phyloP scores from a whole-genome alignment of 2,888 invertebrate genomes.

The Nephrocerus scutellatus region DNA sequence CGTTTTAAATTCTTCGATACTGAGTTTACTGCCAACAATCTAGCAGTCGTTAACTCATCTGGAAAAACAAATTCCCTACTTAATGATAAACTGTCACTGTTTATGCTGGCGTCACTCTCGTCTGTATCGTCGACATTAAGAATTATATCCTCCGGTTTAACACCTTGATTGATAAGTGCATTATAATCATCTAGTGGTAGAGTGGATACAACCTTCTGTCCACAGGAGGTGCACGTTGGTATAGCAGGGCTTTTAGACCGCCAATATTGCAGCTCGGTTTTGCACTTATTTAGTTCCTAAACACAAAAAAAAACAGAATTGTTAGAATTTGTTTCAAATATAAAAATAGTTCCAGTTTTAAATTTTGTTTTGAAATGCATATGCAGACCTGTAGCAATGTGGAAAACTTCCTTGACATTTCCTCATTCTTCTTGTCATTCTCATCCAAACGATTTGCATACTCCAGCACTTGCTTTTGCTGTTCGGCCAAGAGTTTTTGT shows the following conservation, averaged over 20 bases:
- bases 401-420: slow-evolving; percentile 81
- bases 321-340: not conserved
- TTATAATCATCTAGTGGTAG: slow-evolving; percentile 56
- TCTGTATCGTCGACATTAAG: slow-evolving; percentile 38
- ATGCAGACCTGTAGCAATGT: slow-evolving; percentile 71
- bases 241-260: slow-evolving; percentile 78
- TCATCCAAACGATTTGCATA: slow-evolving; percentile 81
- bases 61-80: slow-evolving; percentile 36
- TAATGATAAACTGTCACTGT: slow-evolving; percentile 23
- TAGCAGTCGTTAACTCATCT: slow-evolving; percentile 42
- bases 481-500: slow-evolving; percentile 64
- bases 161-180: slow-evolving; percentile 55
- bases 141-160: slow-evolving; percentile 51
- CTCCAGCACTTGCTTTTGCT: slow-evolving; percentile 68
- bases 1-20: slow-evolving; percentile 41
- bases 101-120: slow-evolving; percentile 31
- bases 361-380: no score
- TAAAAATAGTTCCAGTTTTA: not conserved
- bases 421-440: slow-evolving; percentile 85
- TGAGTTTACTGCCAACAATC: slow-evolving; percentile 39
- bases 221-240: slow-evolving; percentile 68
- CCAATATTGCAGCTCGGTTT: slow-evolving; percentile 87
- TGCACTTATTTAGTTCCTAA: slow-evolving; percentile 84
- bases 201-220: slow-evolving; percentile 51
- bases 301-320: slow-evolving; percentile 17